Conservation (phyloP, 2,888 invertebrate genomes). For the Cheilosia soror region DNA sequence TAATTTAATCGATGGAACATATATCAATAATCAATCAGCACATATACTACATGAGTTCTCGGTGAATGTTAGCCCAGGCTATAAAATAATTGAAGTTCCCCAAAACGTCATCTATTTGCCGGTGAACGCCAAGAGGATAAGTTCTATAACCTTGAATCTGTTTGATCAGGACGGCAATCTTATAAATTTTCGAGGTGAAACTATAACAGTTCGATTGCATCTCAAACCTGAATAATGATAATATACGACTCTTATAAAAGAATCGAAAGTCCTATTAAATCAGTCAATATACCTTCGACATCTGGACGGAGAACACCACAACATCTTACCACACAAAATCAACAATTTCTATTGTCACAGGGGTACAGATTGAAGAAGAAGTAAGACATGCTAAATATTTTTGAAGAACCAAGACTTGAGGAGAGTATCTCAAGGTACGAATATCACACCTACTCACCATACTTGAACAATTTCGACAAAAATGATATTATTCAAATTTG, state of each 20-base stretch:
- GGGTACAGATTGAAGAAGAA: conserved; percentile 61
- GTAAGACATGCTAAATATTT: conserved; percentile 67
- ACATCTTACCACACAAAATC: conserved; percentile 45
- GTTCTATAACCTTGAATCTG: conserved; percentile 77
- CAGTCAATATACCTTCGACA: background rate
- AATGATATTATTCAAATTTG: conserved; percentile 31
- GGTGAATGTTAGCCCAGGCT: conserved; percentile 78
- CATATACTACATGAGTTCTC: conserved; percentile 80
- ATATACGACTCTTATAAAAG: conserved; percentile 30
- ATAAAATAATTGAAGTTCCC: conserved; percentile 80
- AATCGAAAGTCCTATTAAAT: background rate
- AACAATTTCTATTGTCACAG: conserved; percentile 50
- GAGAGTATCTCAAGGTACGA: conserved; percentile 33
- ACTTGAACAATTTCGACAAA: conserved; percentile 75
- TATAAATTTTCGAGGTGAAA: conserved; percentile 79
- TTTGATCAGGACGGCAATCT: conserved; percentile 78
- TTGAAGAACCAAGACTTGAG: conserved; percentile 48
- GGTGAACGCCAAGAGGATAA: conserved; percentile 76
- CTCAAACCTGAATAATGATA: conserved; percentile 49
- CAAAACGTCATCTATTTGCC: conserved; percentile 79
- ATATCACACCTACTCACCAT: too few species aligned
- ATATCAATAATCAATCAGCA: conserved; percentile 72
- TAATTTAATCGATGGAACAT: conserved; percentile 45
- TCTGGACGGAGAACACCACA: background rate
- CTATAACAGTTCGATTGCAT: conserved; percentile 77